These are phyloP conservation scores for Campoplex capitator DNA, from an alignment of 2,888 invertebrate genomes.

Conservation along the genomic window DNA sequence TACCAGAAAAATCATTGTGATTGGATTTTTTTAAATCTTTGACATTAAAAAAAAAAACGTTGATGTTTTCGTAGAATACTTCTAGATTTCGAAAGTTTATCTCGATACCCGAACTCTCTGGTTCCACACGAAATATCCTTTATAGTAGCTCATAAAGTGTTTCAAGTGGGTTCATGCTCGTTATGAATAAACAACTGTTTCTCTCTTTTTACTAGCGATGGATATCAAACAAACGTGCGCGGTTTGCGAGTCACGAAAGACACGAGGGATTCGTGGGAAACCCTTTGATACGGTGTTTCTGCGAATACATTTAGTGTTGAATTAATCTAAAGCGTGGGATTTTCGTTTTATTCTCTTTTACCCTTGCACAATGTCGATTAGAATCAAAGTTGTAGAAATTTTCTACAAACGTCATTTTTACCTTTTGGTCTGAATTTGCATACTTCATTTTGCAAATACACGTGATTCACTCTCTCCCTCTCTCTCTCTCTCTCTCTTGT, in stretches of 20 bases:
- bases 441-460: not conserved
- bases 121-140: not conserved
- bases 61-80: not conserved
- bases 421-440: not conserved
- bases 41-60: not conserved
- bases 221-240: conserved; percentile 27
- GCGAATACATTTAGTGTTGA: not conserved
- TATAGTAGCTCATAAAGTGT: not conserved
- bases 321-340: conserved; percentile 19
- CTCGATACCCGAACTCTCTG: not conserved
- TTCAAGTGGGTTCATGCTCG: not conserved
- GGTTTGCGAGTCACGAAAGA: conserved; percentile 35
- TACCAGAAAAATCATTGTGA: not conserved
- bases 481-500: not conserved
- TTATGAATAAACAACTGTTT: conserved; percentile 24
- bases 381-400: not conserved
- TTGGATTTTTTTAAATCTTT: not conserved
- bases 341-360: not conserved
- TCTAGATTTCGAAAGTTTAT: not conserved
- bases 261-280: conserved; percentile 38
- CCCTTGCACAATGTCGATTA: not conserved
- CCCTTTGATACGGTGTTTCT: not conserved
- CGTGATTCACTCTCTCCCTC: not conserved
- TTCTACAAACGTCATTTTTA: not conserved
- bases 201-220: conserved; percentile 28